Evolutionary conservation across 1,140 invertebrate genomes (phyloP), one percentile per base, ranked within the genome.

Genomic region (Saccostrea cuccullata): DNA sequence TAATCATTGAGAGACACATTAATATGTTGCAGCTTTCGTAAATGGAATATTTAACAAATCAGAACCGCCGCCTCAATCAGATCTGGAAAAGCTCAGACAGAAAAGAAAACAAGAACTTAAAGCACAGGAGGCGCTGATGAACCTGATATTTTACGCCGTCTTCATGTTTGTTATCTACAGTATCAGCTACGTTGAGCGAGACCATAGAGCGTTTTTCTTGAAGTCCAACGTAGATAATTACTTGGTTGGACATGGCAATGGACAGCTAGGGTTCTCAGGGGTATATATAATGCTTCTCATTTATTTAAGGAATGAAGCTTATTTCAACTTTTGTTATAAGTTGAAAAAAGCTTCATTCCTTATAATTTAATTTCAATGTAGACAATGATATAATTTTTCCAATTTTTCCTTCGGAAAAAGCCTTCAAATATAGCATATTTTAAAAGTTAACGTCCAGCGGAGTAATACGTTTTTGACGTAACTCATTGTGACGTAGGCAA

Each of bases 161-260:
- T 91, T 91, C 73, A 83, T 88, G 3, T 88, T 90, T 20, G 77
- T 88, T 23, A 55, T 91, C 2, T 91, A 91, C 84, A 88, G 82
- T 40, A 87, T 91, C 11, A 89, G 90, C 17, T 91, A 88, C 67
- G 70, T 87, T 13, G 90, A 91, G 67, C 73, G 91, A 30, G 91
- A 91, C 82, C 77, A 88, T 15, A 84, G 89, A 30, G 55, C 88
- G 1, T 91, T 86, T 84, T 64, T 40, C n/a, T 70, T 90, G 58
- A 86, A 87, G 47, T n/a, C 47, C 12, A 88, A 91, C 30, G 86
- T 91, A 20, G 86, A 89, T n/a, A 87, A 89, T 67, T 77, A 84
- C 55, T 73, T 91, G 9, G 82, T 73, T 30, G 77, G 40, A 8
- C 30, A 84, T 11, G 86, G 82, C 30, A 84, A 85, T 58, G 20